Evolutionary conservation across 2,888 invertebrate genomes (phyloP), one percentile per base, ranked within the genome.

Genomic region (Cylindroiulus punctatus): DNA sequence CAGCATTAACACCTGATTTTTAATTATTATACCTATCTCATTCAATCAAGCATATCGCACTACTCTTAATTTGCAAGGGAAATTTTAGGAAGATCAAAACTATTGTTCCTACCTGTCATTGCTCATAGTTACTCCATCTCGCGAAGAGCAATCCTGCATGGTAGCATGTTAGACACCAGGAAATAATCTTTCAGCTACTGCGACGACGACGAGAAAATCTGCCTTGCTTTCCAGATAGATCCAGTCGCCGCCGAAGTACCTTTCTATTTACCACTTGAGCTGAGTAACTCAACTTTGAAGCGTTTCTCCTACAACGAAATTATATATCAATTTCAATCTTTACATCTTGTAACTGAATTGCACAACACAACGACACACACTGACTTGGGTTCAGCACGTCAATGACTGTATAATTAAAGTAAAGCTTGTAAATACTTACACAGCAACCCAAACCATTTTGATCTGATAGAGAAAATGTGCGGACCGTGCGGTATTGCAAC

Each of bases 141-240:
- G 40, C n/a, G 26, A 40, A 26, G 44, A 22, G 26, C n/a, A 26
- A 26, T 83, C 19, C 83, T 44, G 57, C 84, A 86, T 86, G 22
- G 57, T 40, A 8, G 52, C 42, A 36, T 84, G 84, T 42, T 86
- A 87, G 44, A 87, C 44, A 3, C 87, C 87, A 19, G 86, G 87
- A 30, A 81, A 40, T 42, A 87, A 57, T 85, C 57, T 86, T 85
- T 87, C 87, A n/a, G 87, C 87, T n/a, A 85, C n/a, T 65, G 87
- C 86, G 12, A 87, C 26, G 36, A 87, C 32, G 22, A 87, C 52
- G 14, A 76, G 26, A 40, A 87, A 87, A 81, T 87, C 86, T 4
- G 47, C 76, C 14, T 86, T 84, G 36, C 83, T 65, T 44, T 84
- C 86, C n/a, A 86, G n/a, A n/a, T n/a, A n/a, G n/a, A 42, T 86